Base-by-base conservation (phyloP, 2,113 vertebrate genomes). In the Pygoscelis adeliae region DNA sequence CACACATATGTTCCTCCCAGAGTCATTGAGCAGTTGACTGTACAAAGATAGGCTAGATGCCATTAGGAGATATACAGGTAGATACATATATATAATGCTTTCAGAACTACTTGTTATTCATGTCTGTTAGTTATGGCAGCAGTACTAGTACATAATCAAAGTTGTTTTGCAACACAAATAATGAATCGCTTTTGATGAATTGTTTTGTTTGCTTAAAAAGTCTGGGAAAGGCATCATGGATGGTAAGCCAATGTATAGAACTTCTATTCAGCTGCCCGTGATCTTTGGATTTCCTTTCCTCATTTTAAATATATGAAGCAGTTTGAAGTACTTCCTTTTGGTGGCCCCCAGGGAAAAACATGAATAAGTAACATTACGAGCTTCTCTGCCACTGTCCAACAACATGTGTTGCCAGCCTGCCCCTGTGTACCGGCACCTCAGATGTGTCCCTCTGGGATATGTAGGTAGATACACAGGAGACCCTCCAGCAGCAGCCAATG, bases 391-490 rank as follows among this genome's bases (percentile, higher is more conserved):
- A 6, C 25, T 44, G 27, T 49, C 6, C 4, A 71, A 3, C 6
- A 10, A 1, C 0, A 1, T 0, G 1, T 34, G 5, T n/a, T 36
- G 36, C 11, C 30, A 92, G 34, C 20, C 22, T 67, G 7, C 11
- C 11, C 11, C 40, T 17, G 18, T 17, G 18, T 15, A 13, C n/a
- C 36, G 26, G 20, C 44, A 42, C 38, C 61, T 29, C 11, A 52
- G 46, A 42, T 0, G 0, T 6, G 22, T 8, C 15, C 6, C 0
- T 1, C 4, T 2, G 9, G 18, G 15, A 18, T 14, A 7, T 0
- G 0, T 3, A 12, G 42, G 34, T 4, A 10, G 29, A 19, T 7
- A 9, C 3, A 34, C 29, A 49, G 21, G 7, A 91, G 30, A 65
- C 15, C 8, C 63, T 52, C 40, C 14, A 69, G 65, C 47, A 78